Evolutionary conservation across 2,113 vertebrate genomes (phyloP).

Genomic region (Xenus cinereus): DNA sequence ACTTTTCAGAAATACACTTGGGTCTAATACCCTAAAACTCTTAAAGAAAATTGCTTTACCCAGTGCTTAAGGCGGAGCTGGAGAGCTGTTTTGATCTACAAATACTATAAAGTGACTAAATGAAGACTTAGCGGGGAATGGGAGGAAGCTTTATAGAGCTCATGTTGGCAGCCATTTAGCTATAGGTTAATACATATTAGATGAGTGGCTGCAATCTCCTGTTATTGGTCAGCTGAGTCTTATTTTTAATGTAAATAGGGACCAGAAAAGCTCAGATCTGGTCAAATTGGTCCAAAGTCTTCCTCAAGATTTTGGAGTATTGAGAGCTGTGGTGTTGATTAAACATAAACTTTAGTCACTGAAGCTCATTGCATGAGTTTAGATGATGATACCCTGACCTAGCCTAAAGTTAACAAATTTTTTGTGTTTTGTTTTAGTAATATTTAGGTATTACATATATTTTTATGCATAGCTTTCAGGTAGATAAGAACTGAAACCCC

Average conservation of each 20-base stretch:
- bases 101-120: constrained; percentile 16
- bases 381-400: neutral
- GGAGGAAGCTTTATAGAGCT: neutral
- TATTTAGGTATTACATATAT: neutral
- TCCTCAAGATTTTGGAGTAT: neutral
- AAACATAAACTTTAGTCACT: neutral
- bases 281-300: neutral
- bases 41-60: neutral
- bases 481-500: neutral
- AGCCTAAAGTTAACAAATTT: neutral
- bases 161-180: neutral
- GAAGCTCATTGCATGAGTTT: neutral
- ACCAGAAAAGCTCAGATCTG: neutral
- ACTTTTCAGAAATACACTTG: neutral
- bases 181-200: neutral
- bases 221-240: neutral
- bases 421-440: neutral
- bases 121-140: neutral
- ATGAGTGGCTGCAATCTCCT: neutral
- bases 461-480: neutral
- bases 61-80: neutral
- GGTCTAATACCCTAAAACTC: constrained; percentile 41
- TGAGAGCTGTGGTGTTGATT: neutral
- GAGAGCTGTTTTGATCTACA: constrained; percentile 3
- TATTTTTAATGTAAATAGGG: neutral